Percentiles rank a stretch among this genome's conserved stretches.
Evolutionary conservation across 2,113 vertebrate genomes (phyloP).

Genomic region (western clawed frog (Xenopus tropicalis)): UCB_Xtro_10.0 CM004443.2:111232001-111232500

Average conservation of each 20-base stretch:
- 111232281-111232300: neutral
- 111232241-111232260: neutral
- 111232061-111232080: neutral
- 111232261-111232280: neutral
- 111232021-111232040: no score
- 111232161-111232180: neutral
- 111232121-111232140: neutral
- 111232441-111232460: no score
- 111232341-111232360: no score
- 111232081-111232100: constrained; percentile 19
- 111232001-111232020: no score
- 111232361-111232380: no score
- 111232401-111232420: no score
- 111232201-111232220: neutral
- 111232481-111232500: no score
- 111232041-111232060: neutral
- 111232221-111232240: neutral
- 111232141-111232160: neutral
- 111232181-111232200: neutral
- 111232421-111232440: no score
- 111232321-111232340: no score
- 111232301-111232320: neutral
- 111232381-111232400: no score
- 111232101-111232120: constrained; percentile 13
- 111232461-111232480: no score